Evolutionary conservation across 92 coral and sea anemone genomes (phyloP), one percentile per base, ranked within the genome.

Genomic region (Paramuricea clavata): DNA sequence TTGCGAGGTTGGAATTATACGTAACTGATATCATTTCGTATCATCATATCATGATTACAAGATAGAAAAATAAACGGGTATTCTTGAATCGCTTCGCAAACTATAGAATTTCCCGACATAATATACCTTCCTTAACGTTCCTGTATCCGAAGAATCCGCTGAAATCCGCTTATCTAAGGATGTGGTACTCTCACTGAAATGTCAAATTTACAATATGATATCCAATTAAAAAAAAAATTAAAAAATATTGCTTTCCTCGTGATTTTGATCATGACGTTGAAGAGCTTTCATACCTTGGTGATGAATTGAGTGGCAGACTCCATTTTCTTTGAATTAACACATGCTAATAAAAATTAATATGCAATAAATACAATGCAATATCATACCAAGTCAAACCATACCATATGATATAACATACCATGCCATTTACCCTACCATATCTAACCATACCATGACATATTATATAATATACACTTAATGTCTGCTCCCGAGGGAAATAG

Each of bases 261-360:
- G 26, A 5, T 12, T 0, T 43, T 28, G 27, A 72, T 39, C 50
- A 39, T 72, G 57, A 12, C 0, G 25, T n/a, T n/a, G n/a, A n/a
- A n/a, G n/a, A n/a, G n/a, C n/a, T 17, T 44, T 74, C 61, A 16
- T 49, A 41, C 81, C 57, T 44, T 0, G 57, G 81, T 1, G 81
- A 74, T 26, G 70, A 0, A 54, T 12, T 50, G 41, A 25, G 35
- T 5, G 83, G 83, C 49, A 54, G 69, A 39, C 69, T 78, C 69
- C 44, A 78, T 30, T 78, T 78, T 54, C 83, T 54, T 33, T 78
- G 83, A 11, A 78, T 54, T 39, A 78, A 33, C 8, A 78, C 62
- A 60, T 52, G 33, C 83, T 78, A 78, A 78, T 28, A 39, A 36
- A 30, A 25, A n/a, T 42, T n/a, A n/a, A n/a, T n/a, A n/a, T n/a